Base-by-base conservation (phyloP, 2,888 invertebrate genomes). In the Pteria penguin region DNA sequence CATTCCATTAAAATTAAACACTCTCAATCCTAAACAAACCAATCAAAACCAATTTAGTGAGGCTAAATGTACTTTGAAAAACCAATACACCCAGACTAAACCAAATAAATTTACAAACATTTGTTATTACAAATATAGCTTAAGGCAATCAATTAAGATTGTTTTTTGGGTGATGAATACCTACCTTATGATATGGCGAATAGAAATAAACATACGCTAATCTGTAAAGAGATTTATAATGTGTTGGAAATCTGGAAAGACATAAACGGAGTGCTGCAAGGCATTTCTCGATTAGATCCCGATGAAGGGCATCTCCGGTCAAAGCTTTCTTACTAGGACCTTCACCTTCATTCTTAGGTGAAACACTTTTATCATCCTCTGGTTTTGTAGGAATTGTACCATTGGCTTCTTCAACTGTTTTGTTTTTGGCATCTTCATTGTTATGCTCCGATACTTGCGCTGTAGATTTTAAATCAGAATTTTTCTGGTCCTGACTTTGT, bases 141-240 rank as follows among this genome's bases (percentile, higher is more conserved):
- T n/a, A n/a, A n/a, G n/a, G n/a, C n/a, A n/a, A n/a, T n/a, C n/a
- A n/a, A n/a, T n/a, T n/a, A n/a, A n/a, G n/a, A n/a, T n/a, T n/a
- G n/a, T n/a, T n/a, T n/a, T n/a, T n/a, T n/a, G n/a, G n/a, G n/a
- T n/a, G n/a, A n/a, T n/a, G n/a, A n/a, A n/a, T n/a, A n/a, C n/a
- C n/a, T 76, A 85, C 84, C 88, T 87, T 89, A 69, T 86, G 85
- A 67, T 79, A 78, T 18, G 80, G 82, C 18, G 86, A 88, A 55
- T 88, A 71, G 62, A 83, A 95, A 91, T 95, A 97, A 87, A 96
- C 95, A 91, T 97, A 95, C 1, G 97, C 96, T 67, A 98, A 93
- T 82, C 97, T 94, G 92, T 97, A 98, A 69, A 97, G 94, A 0
- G 97, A 96, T 93, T 98, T 98, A 91, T 97, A 98, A 92, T 98